A percentile compares a stretch with the other conserved stretches of the same genome.
Evolutionary conservation across 2,113 vertebrate genomes (phyloP).

Genomic region (Garra rufa): DNA sequence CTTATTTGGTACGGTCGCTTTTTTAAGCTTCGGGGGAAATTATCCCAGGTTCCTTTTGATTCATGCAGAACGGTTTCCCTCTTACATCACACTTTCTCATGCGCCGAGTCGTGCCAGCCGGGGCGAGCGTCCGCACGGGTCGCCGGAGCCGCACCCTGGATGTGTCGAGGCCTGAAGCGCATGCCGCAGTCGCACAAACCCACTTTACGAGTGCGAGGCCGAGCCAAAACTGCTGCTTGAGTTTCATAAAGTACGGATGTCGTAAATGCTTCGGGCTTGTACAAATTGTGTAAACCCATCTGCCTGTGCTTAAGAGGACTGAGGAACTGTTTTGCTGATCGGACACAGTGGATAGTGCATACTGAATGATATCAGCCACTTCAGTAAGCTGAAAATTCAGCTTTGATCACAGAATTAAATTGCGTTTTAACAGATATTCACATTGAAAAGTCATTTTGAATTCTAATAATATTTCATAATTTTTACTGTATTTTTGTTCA

Average conservation of each 20-base stretch:
- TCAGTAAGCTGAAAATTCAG: too few species aligned
- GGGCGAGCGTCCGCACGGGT: not conserved
- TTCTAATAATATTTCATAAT: too few species aligned
- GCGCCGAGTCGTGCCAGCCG: too few species aligned
- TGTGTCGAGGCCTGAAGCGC: constrained; percentile 50
- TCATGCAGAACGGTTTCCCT: constrained; percentile 27
- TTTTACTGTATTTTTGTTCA: too few species aligned
- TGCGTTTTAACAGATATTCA: too few species aligned
- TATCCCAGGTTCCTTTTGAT: constrained; percentile 25
- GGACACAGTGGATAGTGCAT: not conserved
- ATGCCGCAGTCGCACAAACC: constrained; percentile 18
- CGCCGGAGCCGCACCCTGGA: constrained; percentile 43
- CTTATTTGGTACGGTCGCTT: constrained; percentile 22
- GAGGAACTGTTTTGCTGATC: not conserved
- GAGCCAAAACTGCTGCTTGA: not conserved
- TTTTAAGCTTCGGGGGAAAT: constrained; percentile 19
- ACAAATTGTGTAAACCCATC: not conserved
- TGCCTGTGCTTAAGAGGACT: not conserved
- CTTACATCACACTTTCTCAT: constrained; percentile 28
- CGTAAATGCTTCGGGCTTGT: constrained; percentile 5
- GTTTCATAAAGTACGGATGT: not conserved
- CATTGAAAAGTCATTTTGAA: too few species aligned
- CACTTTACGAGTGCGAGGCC: not conserved
- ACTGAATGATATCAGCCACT: not conserved
- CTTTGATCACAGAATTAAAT: too few species aligned